Evolutionary conservation across 2,797 vertebrate species (phyloP), one percentile per base, ranked within the genome.

Genomic region (Sebastes vulpes): DNA sequence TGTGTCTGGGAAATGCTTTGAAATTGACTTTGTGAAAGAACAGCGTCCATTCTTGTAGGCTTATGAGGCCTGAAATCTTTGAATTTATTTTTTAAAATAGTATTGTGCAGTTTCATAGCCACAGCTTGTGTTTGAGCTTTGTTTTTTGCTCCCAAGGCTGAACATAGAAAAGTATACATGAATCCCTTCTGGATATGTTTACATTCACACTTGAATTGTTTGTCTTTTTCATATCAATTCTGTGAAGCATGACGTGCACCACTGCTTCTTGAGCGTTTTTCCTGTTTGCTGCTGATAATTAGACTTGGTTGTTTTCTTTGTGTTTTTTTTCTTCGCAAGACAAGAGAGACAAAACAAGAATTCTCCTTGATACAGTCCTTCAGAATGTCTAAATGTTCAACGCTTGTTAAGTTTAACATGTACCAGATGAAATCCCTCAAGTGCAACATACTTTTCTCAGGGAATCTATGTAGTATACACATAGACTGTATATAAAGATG

Each of bases 11-110:
- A 83, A 84, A 84, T 77, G 68, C 78, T 86, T 93, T 88, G 54
- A 87, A 90, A 92, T 84, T 65, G 72, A 84, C 83, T 92, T 85
- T 85, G 70, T 80, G 74, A 82, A 84, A 82, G 74, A 76, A 48
- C 25, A 9, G 10, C 75, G 82, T 89, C 85, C 8, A 38, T 68
- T 89, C 61, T 72, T 67, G 76, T 71, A 71, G 84, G 85, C 64
- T 63, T 79, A 64, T 63, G 65, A 66, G 58, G 53, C 21, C 29
- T 74, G 80, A 83, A 25, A 66, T 26, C 70, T 89, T 73, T 60
- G 25, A 67, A 79, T 64, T 65, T 50, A 54, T 82, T 84, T 86
- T 86, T 74, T 81, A 54, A 82, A 79, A 57, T 25, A 72, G 74
- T 82, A 79, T 54, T 25, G 32, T 46, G 52, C 3, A 68, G 31